Percentiles rank a stretch among this genome's conserved stretches.
phyloP scores from a whole-genome alignment of 1,140 invertebrate genomes.

The Drosophila ficusphila region DNA sequence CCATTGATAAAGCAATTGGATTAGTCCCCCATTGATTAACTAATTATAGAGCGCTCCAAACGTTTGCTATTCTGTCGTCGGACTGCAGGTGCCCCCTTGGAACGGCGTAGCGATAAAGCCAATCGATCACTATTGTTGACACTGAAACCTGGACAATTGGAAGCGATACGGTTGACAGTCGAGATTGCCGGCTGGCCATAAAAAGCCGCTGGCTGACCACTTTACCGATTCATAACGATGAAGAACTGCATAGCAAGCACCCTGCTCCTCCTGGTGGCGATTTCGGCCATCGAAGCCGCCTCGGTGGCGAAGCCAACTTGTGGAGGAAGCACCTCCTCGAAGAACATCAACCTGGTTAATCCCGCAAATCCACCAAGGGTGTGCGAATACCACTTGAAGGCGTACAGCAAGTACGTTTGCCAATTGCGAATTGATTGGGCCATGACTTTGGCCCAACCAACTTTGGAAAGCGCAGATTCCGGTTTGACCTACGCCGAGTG shows the following conservation, averaged over 20 bases:
- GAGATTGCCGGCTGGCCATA: conserved; percentile 27
- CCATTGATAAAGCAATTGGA: neutral
- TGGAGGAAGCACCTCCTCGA: conserved; percentile 59
- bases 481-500: conserved; percentile 58
- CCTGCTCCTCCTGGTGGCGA: conserved; percentile 7
- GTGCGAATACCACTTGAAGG: conserved; percentile 64
- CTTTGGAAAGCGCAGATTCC: conserved; percentile 2
- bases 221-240: conserved; percentile 34
- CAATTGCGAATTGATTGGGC: conserved; percentile 74
- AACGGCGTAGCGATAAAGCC: conserved; percentile 14
- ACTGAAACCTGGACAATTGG: conserved; percentile 43
- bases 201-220: conserved; percentile 21
- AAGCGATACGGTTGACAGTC: neutral
- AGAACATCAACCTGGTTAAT: conserved; percentile 64
- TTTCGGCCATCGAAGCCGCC: conserved; percentile 28
- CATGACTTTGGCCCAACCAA: conserved; percentile 61
- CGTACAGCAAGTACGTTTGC: conserved; percentile 71
- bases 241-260: conserved; percentile 23
- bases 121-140: conserved; percentile 53
- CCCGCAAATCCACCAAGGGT: conserved; percentile 58
- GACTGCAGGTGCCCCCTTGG: conserved; percentile 7
- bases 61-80: neutral
- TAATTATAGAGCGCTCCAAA: neutral
- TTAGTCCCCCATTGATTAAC: neutral
- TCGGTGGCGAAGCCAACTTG: conserved; percentile 62